phyloP scores from a whole-genome alignment of 2,113 vertebrate genomes.

The Notarius lentiginosus region DNA sequence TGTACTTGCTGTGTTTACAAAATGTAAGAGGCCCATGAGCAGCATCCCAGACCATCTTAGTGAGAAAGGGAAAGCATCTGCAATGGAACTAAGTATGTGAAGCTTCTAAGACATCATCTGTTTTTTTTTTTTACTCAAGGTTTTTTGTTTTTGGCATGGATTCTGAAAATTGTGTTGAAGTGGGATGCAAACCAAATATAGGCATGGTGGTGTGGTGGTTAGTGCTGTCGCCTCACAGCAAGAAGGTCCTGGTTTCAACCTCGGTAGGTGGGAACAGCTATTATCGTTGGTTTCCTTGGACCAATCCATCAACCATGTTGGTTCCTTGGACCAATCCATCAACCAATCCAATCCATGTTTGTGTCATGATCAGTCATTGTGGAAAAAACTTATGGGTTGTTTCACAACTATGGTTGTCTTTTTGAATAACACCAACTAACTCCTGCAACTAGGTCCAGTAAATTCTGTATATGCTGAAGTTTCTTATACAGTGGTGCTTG shows the following conservation, averaged over 20 bases:
- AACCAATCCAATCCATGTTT: too few relatives aligned
- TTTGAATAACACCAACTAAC: too few relatives aligned
- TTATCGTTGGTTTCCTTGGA: not conserved
- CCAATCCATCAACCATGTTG: not conserved
- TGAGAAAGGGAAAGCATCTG: not conserved
- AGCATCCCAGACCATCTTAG: not conserved
- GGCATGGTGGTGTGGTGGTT: too few relatives aligned
- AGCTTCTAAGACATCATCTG: not conserved
- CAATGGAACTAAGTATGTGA: not conserved
- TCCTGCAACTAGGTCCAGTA: too few relatives aligned
- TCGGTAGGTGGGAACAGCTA: not conserved
- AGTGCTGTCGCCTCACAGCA: too few relatives aligned
- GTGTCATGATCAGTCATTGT: not conserved
- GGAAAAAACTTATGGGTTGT: not conserved
- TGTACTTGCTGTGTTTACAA: constrained; percentile 22
- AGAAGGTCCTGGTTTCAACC: not conserved
- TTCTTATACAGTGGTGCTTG: too few relatives aligned
- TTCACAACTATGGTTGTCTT: too few relatives aligned
- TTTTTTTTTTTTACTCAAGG: not conserved
- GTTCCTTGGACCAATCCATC: not conserved
- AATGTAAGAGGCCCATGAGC: not conserved
- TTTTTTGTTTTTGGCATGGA: not conserved
- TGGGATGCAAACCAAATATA: not conserved
- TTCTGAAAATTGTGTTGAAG: not conserved
- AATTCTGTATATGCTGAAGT: too few relatives aligned